Percentiles rank a stretch among this genome's conserved stretches.
phyloP scores from a whole-genome alignment of 1,140 invertebrate genomes.

The Sitophilus oryzae region DNA sequence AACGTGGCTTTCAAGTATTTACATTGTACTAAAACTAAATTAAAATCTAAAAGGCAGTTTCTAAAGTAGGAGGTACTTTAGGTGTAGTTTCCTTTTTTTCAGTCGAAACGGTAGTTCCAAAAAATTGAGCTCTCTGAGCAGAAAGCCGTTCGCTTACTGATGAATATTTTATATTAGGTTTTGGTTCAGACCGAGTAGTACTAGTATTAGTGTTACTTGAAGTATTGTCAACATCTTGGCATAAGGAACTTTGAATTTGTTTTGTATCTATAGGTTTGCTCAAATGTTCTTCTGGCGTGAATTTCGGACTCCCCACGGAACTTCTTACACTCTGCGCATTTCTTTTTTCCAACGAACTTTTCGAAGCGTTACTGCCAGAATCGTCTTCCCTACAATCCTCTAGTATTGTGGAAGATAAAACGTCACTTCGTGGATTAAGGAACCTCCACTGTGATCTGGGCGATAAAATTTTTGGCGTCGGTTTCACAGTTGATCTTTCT shows the following conservation, averaged over 20 bases:
- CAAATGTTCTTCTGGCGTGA: constrained; percentile 37
- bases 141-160: constrained; percentile 49
- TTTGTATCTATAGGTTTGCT: constrained; percentile 46
- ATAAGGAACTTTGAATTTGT: constrained; percentile 1
- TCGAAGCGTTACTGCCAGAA: constrained; percentile 41
- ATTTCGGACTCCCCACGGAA: neutral
- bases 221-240: constrained; percentile 14
- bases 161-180: constrained; percentile 35
- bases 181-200: constrained; percentile 11
- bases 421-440: constrained; percentile 67
- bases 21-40: too few species aligned
- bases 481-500: constrained; percentile 48
- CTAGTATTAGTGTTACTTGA: constrained; percentile 14
- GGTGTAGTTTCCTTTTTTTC: constrained; percentile 18
- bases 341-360: constrained; percentile 17
- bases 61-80: constrained; percentile 49
- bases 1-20: too few species aligned
- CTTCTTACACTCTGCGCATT: neutral
- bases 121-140: constrained; percentile 52
- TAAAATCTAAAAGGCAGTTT: constrained; percentile 59
- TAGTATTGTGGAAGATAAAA: constrained; percentile 77
- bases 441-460: constrained; percentile 66
- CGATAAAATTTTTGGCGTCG: constrained; percentile 60
- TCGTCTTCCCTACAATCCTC: constrained; percentile 73
- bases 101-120: constrained; percentile 32